These are phyloP conservation scores for Sphinx pinastri DNA, from an alignment of 2,888 invertebrate species.

Conservation along the genomic window DNA sequence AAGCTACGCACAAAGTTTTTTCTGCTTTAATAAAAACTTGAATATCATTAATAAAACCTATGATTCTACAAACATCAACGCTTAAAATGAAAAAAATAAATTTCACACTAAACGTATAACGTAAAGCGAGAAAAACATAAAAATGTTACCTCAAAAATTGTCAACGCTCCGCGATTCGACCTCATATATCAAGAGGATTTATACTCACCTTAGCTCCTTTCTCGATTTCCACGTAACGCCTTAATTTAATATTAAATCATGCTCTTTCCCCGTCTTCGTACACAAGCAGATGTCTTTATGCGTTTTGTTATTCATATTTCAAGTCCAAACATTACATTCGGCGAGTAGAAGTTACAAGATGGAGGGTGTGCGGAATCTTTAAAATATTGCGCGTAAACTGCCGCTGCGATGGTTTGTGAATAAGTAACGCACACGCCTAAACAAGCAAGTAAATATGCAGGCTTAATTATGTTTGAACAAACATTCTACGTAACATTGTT, in stretches of 20 bases:
- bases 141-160: constrained; percentile 77
- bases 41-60: neutral
- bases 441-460: constrained; percentile 15
- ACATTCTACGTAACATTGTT: neutral
- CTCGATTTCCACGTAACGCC: constrained; percentile 80
- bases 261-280: constrained; percentile 65
- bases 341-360: constrained; percentile 38
- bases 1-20: too few species aligned
- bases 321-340: constrained; percentile 59
- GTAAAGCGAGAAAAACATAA: constrained; percentile 43
- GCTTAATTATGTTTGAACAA: neutral
- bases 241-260: constrained; percentile 84
- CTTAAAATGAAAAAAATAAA: constrained; percentile 4
- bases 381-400: constrained; percentile 35
- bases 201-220: constrained; percentile 75
- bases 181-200: constrained; percentile 80
- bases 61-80: neutral
- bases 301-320: constrained; percentile 79
- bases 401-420: constrained; percentile 36
- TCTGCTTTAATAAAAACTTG: too few species aligned
- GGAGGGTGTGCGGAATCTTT: constrained; percentile 35
- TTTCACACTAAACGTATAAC: constrained; percentile 26
- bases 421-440: constrained; percentile 30
- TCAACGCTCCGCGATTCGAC: constrained; percentile 68
- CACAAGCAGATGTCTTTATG: constrained; percentile 73